phyloP scores from a whole-genome alignment of 2,797 vertebrate genomes.

The Anguilla marmorata region DNA sequence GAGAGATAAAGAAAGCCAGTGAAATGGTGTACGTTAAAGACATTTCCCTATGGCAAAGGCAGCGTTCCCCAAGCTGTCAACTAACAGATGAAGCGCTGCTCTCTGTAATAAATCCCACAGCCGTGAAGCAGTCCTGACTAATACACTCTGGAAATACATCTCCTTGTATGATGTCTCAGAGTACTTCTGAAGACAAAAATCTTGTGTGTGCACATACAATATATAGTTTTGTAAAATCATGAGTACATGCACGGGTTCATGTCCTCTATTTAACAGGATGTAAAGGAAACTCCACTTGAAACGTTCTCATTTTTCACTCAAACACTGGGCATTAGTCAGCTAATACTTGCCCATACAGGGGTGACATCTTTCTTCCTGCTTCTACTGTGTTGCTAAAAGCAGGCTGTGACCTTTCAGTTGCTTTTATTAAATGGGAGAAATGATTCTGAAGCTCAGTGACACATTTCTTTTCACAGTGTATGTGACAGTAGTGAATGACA shows the following conservation, averaged over 20 bases:
- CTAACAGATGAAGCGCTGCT: background rate
- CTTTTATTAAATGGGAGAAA: background rate
- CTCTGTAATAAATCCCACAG: background rate
- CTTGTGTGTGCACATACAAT: background rate
- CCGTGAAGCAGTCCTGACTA: background rate
- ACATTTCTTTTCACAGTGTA: background rate
- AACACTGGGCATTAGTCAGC: background rate
- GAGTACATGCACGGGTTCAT: background rate
- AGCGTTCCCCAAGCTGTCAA: background rate
- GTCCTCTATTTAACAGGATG: background rate
- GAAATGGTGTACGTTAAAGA: background rate
- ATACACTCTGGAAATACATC: background rate
- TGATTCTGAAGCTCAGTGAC: background rate
- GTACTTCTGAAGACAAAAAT: background rate
- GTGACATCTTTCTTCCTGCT: background rate
- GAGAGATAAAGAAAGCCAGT: background rate
- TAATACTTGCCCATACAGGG: constrained; percentile 1
- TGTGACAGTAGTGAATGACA: background rate
- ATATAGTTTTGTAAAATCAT: background rate
- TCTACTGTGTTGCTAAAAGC: background rate
- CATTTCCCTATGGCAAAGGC: background rate
- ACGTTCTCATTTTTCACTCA: background rate
- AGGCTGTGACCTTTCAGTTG: background rate
- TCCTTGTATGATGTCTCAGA: background rate
- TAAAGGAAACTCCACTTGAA: background rate